Evolutionary conservation across 2,888 invertebrate species (phyloP).

Genomic region (Yponomeuta cagnagella): DNA sequence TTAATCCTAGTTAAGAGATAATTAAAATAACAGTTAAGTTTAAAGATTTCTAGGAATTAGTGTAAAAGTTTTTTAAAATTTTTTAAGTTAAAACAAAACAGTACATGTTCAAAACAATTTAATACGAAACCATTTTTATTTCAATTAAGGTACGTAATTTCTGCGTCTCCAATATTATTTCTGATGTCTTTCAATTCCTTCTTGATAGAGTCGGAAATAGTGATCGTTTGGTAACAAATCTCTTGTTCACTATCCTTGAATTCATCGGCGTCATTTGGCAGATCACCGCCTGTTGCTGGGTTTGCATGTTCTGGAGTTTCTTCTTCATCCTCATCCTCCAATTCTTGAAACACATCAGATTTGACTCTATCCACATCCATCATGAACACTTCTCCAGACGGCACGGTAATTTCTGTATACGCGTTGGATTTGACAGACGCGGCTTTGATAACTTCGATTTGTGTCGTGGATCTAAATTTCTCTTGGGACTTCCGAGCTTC

Average conservation of each 20-base stretch:
- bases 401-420: not conserved
- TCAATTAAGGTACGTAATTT: not conserved
- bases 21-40: constrained; percentile 30
- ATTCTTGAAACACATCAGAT: constrained; percentile 12
- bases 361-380: constrained; percentile 11
- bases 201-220: not conserved
- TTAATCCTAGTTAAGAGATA: constrained; percentile 2
- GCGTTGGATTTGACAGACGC: not conserved
- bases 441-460: not conserved
- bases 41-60: not conserved
- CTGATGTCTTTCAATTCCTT: constrained; percentile 8
- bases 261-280: not conserved
- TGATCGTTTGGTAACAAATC: not conserved
- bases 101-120: too few relatives aligned
- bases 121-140: not conserved
- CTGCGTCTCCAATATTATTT: not conserved
- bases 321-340: not conserved
- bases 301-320: not conserved
- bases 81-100: not conserved
- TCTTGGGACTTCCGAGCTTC: not conserved
- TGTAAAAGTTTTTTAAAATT: not conserved
- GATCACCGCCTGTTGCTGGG: not conserved
- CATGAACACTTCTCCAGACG: not conserved
- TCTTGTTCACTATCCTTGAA: constrained; percentile 7
- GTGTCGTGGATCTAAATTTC: not conserved